phyloP scores from a whole-genome alignment of 2,888 invertebrate species.

The Diadegma fenestrale region DNA sequence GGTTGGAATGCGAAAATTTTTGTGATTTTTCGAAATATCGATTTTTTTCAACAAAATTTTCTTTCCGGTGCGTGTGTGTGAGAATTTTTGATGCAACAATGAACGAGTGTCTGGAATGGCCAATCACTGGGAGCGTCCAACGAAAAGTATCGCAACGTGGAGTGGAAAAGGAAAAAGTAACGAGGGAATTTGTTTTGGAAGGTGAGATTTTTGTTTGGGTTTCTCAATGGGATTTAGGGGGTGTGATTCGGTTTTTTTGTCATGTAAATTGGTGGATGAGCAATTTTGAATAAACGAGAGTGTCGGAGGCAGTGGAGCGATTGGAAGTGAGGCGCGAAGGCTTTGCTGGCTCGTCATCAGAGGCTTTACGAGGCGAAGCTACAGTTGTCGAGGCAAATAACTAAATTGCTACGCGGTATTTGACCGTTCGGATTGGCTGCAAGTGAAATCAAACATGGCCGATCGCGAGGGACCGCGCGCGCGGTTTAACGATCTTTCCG shows the following conservation, averaged over 20 bases:
- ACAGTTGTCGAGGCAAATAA: constrained; percentile 43
- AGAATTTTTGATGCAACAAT: constrained; percentile 38
- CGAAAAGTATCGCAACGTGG: background rate
- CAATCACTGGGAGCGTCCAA: constrained; percentile 55
- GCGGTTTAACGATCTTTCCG: constrained; percentile 24
- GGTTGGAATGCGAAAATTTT: too few relatives aligned
- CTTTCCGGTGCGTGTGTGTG: constrained; percentile 18
- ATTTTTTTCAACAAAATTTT: too few relatives aligned
- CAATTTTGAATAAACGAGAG: constrained; percentile 15
- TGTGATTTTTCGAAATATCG: too few relatives aligned
- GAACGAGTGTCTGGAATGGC: constrained; percentile 40
- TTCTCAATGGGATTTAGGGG: background rate
- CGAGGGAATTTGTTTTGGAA: background rate
- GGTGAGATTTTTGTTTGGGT: background rate
- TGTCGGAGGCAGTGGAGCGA: constrained; percentile 7
- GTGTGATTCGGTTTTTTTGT: background rate
- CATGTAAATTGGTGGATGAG: background rate
- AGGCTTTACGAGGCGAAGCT: constrained; percentile 14
- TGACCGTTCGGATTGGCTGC: constrained; percentile 16
- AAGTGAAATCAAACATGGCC: constrained; percentile 20
- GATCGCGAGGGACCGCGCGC: constrained; percentile 3
- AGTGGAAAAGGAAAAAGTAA: background rate
- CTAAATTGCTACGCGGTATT: constrained; percentile 37
- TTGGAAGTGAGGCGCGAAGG: constrained; percentile 1
- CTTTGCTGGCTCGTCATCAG: constrained; percentile 33